Conservation (phyloP, 2,888 invertebrate genomes). For the Carcina quercana region DNA sequence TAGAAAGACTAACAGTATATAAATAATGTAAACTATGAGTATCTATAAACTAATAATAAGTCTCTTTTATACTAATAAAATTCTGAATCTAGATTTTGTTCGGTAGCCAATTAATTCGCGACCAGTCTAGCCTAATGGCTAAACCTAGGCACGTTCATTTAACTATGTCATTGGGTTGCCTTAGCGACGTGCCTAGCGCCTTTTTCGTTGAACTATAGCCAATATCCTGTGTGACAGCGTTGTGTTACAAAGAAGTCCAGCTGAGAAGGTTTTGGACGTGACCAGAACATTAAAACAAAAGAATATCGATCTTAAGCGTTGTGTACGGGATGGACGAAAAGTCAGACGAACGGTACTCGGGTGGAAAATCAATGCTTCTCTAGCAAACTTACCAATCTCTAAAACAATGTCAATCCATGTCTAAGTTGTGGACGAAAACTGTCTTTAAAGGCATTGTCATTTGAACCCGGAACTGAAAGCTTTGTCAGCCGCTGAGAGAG, state of each 20-base stretch:
- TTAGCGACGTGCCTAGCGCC: constrained; percentile 32
- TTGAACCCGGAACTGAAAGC: constrained; percentile 45
- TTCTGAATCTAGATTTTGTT: too few relatives aligned
- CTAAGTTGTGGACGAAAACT: too few relatives aligned
- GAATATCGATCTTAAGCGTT: constrained; percentile 26
- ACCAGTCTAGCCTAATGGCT: too few relatives aligned
- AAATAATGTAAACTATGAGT: too few relatives aligned
- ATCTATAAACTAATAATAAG: too few relatives aligned
- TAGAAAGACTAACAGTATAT: too few relatives aligned
- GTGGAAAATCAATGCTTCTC: constrained; percentile 14
- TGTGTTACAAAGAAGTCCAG: constrained; percentile 49
- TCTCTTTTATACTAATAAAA: too few relatives aligned
- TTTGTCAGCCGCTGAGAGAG: constrained; percentile 29
- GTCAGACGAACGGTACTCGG: constrained; percentile 6
- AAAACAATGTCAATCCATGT: too few relatives aligned
- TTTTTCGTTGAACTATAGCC: constrained; percentile 45
- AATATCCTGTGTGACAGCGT: constrained; percentile 44
- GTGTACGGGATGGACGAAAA: too few relatives aligned
- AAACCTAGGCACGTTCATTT: too few relatives aligned
- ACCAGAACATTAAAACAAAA: constrained; percentile 34
- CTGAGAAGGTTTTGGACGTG: constrained; percentile 42
- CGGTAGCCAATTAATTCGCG: too few relatives aligned
- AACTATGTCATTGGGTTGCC: constrained; percentile 49
- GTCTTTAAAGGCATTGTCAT: constrained; percentile 35
- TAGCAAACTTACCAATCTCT: too few relatives aligned